phyloP scores from a whole-genome alignment of 2,888 invertebrate genomes.

The Magallana nippona region DNA sequence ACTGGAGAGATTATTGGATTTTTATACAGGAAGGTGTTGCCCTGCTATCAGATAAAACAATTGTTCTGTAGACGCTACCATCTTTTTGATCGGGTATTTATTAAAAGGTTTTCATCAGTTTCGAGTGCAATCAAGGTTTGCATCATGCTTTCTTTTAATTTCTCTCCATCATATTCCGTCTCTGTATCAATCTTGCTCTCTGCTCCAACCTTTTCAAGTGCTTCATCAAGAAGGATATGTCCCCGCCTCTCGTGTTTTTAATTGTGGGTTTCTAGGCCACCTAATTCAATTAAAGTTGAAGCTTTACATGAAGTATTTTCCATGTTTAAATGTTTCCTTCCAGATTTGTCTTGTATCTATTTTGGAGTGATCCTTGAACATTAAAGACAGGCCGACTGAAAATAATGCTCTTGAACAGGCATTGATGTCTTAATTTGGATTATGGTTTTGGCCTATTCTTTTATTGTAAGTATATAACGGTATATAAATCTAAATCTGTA shows the following conservation, averaged over 20 bases:
- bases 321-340: background rate
- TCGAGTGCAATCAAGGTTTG: too few relatives aligned
- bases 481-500: too few relatives aligned
- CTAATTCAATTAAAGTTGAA: slow-evolving; percentile 25
- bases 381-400: background rate
- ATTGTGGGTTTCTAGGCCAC: slow-evolving; percentile 1
- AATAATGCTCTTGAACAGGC: too few relatives aligned
- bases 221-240: background rate
- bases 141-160: too few relatives aligned
- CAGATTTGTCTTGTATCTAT: background rate
- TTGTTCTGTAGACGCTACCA: background rate
- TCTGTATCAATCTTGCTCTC: background rate
- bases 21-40: background rate
- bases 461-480: too few relatives aligned
- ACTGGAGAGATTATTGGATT: slow-evolving; percentile 25
- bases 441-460: too few relatives aligned
- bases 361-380: background rate
- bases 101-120: too few relatives aligned
- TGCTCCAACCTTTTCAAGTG: too few relatives aligned
- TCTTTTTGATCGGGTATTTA: too few relatives aligned
- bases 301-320: slow-evolving; percentile 16
- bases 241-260: background rate
- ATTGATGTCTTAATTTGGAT: too few relatives aligned
- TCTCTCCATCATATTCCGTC: too few relatives aligned
- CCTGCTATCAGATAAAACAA: slow-evolving; percentile 1